A percentile compares a stretch with the other conserved stretches of the same genome.
Evolutionary conservation across 2,797 vertebrate genomes (phyloP).

Genomic region (Rousettus madagascariensis): DNA sequence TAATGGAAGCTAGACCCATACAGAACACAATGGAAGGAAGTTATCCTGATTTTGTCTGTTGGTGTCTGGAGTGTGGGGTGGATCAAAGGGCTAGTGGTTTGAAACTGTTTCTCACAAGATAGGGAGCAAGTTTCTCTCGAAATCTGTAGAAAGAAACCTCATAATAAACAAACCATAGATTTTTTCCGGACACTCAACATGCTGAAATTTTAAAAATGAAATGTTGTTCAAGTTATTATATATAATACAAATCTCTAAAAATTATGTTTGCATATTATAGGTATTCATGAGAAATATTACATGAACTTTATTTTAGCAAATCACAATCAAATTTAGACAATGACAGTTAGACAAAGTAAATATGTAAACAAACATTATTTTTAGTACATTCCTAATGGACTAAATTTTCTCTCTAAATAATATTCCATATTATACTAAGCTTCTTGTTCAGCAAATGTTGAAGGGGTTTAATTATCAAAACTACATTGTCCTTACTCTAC

Average conservation of each 20-base stretch:
- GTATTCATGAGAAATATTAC: background rate
- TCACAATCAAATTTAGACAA: background rate
- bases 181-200: background rate
- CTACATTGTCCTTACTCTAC: background rate
- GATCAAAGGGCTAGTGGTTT: background rate
- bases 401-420: background rate
- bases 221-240: background rate
- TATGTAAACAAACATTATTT: constrained; percentile 8
- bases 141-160: background rate
- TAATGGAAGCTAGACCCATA: background rate
- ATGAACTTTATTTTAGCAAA: background rate
- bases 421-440: background rate
- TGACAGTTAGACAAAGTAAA: background rate
- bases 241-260: background rate
- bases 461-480: background rate
- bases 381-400: background rate
- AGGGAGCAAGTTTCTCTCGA: background rate
- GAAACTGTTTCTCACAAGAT: background rate
- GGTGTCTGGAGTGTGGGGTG: background rate
- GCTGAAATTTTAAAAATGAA: background rate
- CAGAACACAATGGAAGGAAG: background rate
- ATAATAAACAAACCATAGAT: background rate
- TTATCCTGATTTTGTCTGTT: background rate
- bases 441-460: background rate
- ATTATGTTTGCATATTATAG: background rate